Evolutionary conservation across 2,888 invertebrate species (phyloP).

Genomic region (Calameuta filiformis): DNA sequence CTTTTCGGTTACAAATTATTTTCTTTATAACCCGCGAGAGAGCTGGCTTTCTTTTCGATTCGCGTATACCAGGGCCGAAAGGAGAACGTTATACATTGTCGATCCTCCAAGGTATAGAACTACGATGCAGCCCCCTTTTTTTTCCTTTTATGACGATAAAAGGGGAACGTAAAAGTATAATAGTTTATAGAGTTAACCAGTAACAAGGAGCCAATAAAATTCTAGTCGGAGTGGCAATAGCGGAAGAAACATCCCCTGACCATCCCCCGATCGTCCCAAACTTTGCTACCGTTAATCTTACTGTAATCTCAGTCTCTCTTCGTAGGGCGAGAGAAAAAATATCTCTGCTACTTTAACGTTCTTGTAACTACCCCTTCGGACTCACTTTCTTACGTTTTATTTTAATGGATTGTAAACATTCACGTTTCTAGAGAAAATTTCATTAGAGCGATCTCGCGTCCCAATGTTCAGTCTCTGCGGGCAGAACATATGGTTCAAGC

Average conservation of each 20-base stretch:
- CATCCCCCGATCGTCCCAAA: neutral
- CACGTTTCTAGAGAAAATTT: neutral
- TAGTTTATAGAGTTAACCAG: slow-evolving; percentile 41
- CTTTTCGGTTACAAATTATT: slow-evolving; percentile 18
- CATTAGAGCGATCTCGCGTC: neutral
- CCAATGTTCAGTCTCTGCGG: neutral
- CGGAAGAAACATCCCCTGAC: neutral
- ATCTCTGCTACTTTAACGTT: neutral
- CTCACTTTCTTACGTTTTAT: neutral
- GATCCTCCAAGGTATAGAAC: neutral
- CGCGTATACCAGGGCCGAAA: neutral
- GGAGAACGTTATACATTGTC: neutral
- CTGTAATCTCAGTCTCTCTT: neutral
- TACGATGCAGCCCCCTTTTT: neutral
- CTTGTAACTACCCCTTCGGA: neutral
- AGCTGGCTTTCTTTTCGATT: neutral
- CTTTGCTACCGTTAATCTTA: neutral
- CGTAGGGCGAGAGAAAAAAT: neutral
- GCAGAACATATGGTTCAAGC: neutral
- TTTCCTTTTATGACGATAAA: slow-evolving; percentile 31
- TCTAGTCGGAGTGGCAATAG: slow-evolving; percentile 4
- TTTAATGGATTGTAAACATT: neutral
- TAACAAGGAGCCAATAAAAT: slow-evolving; percentile 38
- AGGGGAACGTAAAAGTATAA: slow-evolving; percentile 42
- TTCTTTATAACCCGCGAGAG: slow-evolving; percentile 12